phyloP scores from a whole-genome alignment of 2,888 invertebrate species.

The Coenonympha arcania region DNA sequence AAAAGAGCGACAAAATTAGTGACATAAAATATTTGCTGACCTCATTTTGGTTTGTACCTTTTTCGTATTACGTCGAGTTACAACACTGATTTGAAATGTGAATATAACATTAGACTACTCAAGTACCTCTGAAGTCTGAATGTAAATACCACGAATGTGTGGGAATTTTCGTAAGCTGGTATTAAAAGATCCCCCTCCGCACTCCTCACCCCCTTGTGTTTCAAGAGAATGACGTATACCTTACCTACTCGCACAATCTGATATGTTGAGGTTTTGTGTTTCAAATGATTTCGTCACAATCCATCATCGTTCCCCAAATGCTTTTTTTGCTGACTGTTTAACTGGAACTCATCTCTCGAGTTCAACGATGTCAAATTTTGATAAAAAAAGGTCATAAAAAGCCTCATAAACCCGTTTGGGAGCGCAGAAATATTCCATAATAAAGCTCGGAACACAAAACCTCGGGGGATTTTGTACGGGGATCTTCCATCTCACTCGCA shows the following conservation, averaged over 20 bases:
- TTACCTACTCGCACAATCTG: conserved; percentile 33
- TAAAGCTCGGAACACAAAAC: conserved; percentile 64
- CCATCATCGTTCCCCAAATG: not conserved
- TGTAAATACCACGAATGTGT: conserved; percentile 19
- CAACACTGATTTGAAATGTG: not conserved
- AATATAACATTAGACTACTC: not conserved
- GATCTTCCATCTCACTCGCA: conserved; percentile 51
- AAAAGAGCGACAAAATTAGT: not conserved
- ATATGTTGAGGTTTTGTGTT: conserved; percentile 66
- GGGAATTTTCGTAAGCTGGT: conserved; percentile 38
- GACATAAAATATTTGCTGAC: not conserved
- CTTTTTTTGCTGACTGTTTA: conserved; percentile 4
- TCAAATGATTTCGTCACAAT: conserved; percentile 43
- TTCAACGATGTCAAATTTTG: conserved; percentile 5
- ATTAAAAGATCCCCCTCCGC: conserved; percentile 39
- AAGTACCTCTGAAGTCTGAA: conserved; percentile 25
- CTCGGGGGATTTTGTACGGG: conserved; percentile 41
- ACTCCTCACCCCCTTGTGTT: conserved; percentile 32
- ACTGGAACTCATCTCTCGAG: conserved; percentile 41
- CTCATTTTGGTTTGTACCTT: not conserved
- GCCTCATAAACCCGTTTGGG: conserved; percentile 1
- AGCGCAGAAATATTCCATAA: conserved; percentile 43
- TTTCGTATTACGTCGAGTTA: not conserved
- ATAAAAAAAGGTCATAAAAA: not conserved
- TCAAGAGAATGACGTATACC: conserved; percentile 38